Conservation (phyloP, 2,113 vertebrate species). For the Channa maculata region DNA sequence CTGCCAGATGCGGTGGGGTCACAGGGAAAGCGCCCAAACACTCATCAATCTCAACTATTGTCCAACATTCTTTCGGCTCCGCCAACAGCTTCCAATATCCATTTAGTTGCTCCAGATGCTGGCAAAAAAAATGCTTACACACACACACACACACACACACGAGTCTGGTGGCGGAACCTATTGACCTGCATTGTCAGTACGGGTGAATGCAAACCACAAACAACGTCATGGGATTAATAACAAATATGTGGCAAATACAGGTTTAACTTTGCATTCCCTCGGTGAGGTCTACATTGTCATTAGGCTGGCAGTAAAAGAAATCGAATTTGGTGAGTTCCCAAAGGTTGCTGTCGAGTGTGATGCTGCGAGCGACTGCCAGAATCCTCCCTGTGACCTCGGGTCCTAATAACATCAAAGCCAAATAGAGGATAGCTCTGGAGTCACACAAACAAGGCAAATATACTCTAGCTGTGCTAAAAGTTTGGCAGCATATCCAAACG, state of each 20-base stretch:
- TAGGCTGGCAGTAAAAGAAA: constrained; percentile 47
- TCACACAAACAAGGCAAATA: background rate
- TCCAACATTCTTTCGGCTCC: constrained; percentile 74
- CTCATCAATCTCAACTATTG: constrained; percentile 85
- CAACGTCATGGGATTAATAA: constrained; percentile 29
- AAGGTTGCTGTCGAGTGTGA: constrained; percentile 25
- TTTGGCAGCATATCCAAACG: constrained; percentile 8
- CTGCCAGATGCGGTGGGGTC: constrained; percentile 82
- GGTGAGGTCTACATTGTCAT: constrained; percentile 24
- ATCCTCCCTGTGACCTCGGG: constrained; percentile 6
- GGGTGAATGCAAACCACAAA: constrained; percentile 44
- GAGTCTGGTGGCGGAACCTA: constrained; percentile 47
- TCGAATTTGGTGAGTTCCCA: constrained; percentile 53
- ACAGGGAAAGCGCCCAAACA: constrained; percentile 81
- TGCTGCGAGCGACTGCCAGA: constrained; percentile 18
- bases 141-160: constrained; percentile 50
- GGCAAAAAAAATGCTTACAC: constrained; percentile 72
- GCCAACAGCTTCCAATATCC: constrained; percentile 78
- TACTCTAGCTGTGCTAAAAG: background rate
- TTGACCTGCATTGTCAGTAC: constrained; percentile 55
- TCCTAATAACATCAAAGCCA: constrained; percentile 40
- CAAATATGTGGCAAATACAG: constrained; percentile 38
- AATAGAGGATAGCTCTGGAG: constrained; percentile 29
- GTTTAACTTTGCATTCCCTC: constrained; percentile 45
- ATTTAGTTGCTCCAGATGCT: constrained; percentile 80